These are phyloP conservation scores for Zaprionus camerounensis DNA, from an alignment of 1,140 invertebrate species.

Conservation along the genomic window DNA sequence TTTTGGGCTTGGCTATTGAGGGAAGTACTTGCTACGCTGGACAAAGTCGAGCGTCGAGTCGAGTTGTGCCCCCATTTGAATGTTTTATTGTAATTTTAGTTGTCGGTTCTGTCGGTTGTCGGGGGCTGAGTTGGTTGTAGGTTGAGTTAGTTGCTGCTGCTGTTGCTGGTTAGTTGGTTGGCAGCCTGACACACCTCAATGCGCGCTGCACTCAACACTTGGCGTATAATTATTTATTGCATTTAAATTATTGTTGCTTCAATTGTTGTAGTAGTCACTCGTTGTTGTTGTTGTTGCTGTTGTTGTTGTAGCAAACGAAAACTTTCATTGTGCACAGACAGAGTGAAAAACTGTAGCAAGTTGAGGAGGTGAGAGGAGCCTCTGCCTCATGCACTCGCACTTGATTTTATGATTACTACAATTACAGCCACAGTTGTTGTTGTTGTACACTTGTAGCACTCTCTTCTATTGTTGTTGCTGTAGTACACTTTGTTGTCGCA, in stretches of 20 bases:
- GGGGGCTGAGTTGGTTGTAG: slow-evolving; percentile 22
- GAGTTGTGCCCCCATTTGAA: slow-evolving; percentile 44
- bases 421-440: slow-evolving; percentile 54
- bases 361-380: slow-evolving; percentile 13
- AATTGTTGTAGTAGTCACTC: slow-evolving; percentile 43
- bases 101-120: slow-evolving; percentile 50
- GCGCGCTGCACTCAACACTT: slow-evolving; percentile 80
- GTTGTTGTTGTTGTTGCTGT: slow-evolving; percentile 32
- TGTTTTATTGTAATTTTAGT: slow-evolving; percentile 57
- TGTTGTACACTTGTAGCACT: slow-evolving; percentile 28
- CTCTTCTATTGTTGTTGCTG: slow-evolving; percentile 32
- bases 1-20: slow-evolving; percentile 42
- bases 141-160: slow-evolving; percentile 24
- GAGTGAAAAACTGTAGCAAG: slow-evolving; percentile 28
- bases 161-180: slow-evolving; percentile 63
- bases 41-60: slow-evolving; percentile 6
- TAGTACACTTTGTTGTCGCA: slow-evolving; percentile 19
- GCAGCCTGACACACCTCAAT: slow-evolving; percentile 77
- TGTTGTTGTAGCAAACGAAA: slow-evolving; percentile 60
- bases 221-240: slow-evolving; percentile 83
- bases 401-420: slow-evolving; percentile 82
- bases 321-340: slow-evolving; percentile 53
- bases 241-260: slow-evolving; percentile 77
- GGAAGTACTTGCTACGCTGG: not conserved
- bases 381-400: slow-evolving; percentile 73